Evolutionary conservation across 23 tunicate species (phyloP).

Genomic region (Corella eumyota): DNA sequence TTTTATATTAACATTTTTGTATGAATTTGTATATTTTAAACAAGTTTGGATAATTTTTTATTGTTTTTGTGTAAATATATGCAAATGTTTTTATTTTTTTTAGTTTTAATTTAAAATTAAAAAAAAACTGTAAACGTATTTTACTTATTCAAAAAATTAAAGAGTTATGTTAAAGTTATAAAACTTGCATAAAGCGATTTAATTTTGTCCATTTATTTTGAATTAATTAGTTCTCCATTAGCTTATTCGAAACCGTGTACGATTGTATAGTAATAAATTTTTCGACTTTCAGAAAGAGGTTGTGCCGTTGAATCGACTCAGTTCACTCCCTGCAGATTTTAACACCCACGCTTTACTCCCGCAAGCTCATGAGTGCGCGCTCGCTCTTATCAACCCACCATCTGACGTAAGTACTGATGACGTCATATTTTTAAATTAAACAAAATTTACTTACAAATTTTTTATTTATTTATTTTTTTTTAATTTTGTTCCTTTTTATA

Average conservation of each 20-base stretch:
- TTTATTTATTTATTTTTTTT: background rate
- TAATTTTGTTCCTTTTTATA: background rate
- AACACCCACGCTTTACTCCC: conserved; percentile 66
- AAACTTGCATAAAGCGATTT: too few relatives aligned
- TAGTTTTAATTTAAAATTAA: too few relatives aligned
- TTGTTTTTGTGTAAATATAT: too few relatives aligned
- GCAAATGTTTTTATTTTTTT: too few relatives aligned
- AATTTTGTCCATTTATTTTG: too few relatives aligned
- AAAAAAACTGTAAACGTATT: too few relatives aligned
- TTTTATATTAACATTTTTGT: background rate
- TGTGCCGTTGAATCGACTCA: conserved; percentile 27
- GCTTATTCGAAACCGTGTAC: too few relatives aligned
- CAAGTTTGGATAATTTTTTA: background rate
- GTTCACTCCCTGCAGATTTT: conserved; percentile 70
- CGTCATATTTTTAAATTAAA: too few relatives aligned
- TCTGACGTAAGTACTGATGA: conserved; percentile 78
- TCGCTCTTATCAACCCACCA: conserved; percentile 74
- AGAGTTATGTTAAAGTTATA: too few relatives aligned
- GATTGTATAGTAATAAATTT: background rate
- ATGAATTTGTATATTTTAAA: background rate
- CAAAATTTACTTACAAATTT: background rate
- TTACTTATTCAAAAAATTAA: too few relatives aligned
- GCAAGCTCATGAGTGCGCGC: conserved; percentile 76
- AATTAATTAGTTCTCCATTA: too few relatives aligned
- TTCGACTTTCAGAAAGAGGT: conserved; percentile 58